Evolutionary conservation across 2,797 vertebrate species (phyloP).

Genomic region (Aplochiton taeniatus): DNA sequence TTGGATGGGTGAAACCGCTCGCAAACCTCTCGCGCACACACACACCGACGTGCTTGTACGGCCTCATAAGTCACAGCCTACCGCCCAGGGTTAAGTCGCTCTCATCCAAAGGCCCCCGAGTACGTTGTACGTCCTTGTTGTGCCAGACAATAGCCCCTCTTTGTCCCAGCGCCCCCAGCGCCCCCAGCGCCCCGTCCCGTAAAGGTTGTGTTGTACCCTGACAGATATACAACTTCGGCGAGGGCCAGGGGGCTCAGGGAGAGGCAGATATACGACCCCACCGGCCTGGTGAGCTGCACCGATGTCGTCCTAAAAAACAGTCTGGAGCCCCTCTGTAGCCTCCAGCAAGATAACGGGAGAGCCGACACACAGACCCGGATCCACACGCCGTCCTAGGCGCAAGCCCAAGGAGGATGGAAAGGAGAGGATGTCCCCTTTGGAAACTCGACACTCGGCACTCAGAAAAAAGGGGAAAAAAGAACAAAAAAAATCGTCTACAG

Average conservation of each 20-base stretch:
- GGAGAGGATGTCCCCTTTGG: no score
- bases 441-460: no score
- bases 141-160: conserved; percentile 57
- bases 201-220: conserved; percentile 62
- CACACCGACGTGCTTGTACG: conserved; percentile 14
- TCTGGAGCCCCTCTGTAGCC: not conserved
- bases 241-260: conserved; percentile 58
- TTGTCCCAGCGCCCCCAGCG: conserved; percentile 57
- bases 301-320: conserved; percentile 51
- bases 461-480: no score
- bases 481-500: no score
- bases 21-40: conserved; percentile 12
- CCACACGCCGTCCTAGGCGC: no score
- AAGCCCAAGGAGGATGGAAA: no score
- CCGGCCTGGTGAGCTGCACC: conserved; percentile 53
- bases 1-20: no score
- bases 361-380: not conserved
- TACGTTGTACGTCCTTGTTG: conserved; percentile 51
- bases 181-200: conserved; percentile 44
- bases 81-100: conserved; percentile 27
- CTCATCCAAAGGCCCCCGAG: conserved; percentile 43
- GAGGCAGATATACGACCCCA: conserved; percentile 70
- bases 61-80: conserved; percentile 40
- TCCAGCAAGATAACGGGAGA: not conserved
- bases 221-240: conserved; percentile 73